Base-by-base conservation (phyloP, 2,888 invertebrate genomes). In the Ectobius pallidus region DNA sequence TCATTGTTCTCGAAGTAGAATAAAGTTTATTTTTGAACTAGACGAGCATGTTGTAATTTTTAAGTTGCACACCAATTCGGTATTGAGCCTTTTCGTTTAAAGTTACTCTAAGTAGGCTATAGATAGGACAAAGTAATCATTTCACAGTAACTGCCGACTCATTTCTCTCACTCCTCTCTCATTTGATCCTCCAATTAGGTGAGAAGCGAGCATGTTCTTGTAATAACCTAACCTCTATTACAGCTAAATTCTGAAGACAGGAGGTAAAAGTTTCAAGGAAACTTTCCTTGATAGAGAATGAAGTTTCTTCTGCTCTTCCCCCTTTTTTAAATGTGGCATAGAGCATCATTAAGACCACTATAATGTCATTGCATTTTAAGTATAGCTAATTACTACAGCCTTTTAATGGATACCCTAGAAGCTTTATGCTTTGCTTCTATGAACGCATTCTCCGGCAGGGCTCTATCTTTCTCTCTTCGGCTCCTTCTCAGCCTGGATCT, bases 331-430 rank as follows among this genome's bases (percentile, higher is more conserved):
- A 58, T 58, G 27, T 11, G 44, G 7, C 27, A 30, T 27, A 44
- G 25, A 65, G 46, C 46, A 65, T 65, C 65, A 46, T 65, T 65
- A 65, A 65, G 42, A 20, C 63, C n/a, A 14, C 34, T 65, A 25
- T 65, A 65, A 46, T 46, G 65, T 65, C 65, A 65, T 65, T 65
- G 65, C 65, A 46, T 65, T 46, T 65, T 44, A 65, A 65, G 65
- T 65, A 46, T n/a, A 25, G 3, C 46, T 65, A 46, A 65, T 65
- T 65, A 65, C 27, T 65, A 25, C 63, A 44, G 42, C 46, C 27
- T 65, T 18, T 46, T 65, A 65, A 65, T 65, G 65, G 46, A 46
- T 42, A 30, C 65, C 30, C 65, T 27, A 32, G 30, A 14, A 32
- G n/a, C 61, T 3, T 63, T 63, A 25, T 65, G 16, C 27, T 65